Base-by-base conservation (phyloP, 2,113 vertebrate species). In the Melanotaenia duboulayi region DNA sequence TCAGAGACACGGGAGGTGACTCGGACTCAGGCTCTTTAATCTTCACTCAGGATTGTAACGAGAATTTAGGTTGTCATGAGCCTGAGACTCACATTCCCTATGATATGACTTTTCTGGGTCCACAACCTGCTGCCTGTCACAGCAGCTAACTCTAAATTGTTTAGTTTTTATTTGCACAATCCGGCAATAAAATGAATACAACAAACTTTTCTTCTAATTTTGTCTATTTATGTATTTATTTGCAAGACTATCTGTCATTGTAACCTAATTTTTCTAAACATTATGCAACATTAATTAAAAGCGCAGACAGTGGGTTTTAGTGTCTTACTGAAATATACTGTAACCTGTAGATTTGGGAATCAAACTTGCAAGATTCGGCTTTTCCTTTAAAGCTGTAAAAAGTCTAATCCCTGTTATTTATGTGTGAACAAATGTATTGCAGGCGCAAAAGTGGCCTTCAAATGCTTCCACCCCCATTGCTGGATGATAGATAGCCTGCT, bases 11-110 rank as follows among this genome's bases (percentile, higher is more conserved):
- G n/a, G 56, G 70, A 74, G 20, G 52, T 24, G 71, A 49, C 61
- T 57, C 25, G n/a, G 67, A 67, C 54, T 76, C 28, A 54, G 20
- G 39, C 24, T 82, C 59, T 70, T n/a, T n/a, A n/a, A n/a, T n/a
- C n/a, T n/a, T n/a, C n/a, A n/a, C n/a, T n/a, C n/a, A 56, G 59
- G 39, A 60, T 64, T 37, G 20, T 49, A 46, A 19, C 61, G 24
- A 14, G 28, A 10, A 52, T 37, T 54, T 50, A n/a, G 52, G 59
- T 78, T 82, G 13, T 60, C 24, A 11, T 22, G 13, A 59, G 24
- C 64, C 8, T 35, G 32, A 42, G 40, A 12, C 40, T 42, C 44
- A 55, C 14, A 22, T 2, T 5, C 49, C 44, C n/a, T 35, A 46
- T 40, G 0, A 14, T 22, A 48, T 14, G 51, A 19, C 12, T 60